A percentile compares a stretch with the other conserved stretches of the same genome.
Evolutionary conservation across 2,888 invertebrate genomes (phyloP).

Genomic region (Lasioglossum malachurum): DNA sequence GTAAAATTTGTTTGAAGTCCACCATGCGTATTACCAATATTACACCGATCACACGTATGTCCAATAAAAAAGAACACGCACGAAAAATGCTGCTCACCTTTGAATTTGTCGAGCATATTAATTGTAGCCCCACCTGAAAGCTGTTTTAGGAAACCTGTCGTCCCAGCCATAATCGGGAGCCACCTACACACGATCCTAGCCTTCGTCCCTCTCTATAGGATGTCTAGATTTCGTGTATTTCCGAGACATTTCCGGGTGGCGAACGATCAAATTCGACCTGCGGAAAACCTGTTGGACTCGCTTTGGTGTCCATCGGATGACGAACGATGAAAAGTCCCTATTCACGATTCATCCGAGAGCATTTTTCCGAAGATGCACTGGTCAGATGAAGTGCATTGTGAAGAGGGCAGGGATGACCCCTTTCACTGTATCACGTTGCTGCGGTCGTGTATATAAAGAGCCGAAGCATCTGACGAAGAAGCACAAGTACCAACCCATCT

Average conservation of each 20-base stretch:
- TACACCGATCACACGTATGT: background rate
- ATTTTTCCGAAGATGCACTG: constrained; percentile 79
- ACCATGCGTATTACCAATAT: background rate
- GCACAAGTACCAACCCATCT: constrained; percentile 84
- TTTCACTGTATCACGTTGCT: constrained; percentile 84
- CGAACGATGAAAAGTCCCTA: constrained; percentile 51
- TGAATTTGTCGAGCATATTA: background rate
- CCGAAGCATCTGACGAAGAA: constrained; percentile 82
- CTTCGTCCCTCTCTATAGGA: constrained; percentile 17
- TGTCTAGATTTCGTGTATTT: background rate
- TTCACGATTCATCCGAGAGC: constrained; percentile 63
- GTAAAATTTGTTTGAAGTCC: no score
- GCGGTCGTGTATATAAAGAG: constrained; percentile 84
- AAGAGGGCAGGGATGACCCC: constrained; percentile 85
- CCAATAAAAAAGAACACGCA: background rate
- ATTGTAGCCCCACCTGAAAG: constrained; percentile 3
- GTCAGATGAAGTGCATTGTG: constrained; percentile 83
- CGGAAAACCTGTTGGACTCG: background rate
- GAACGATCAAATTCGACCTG: background rate
- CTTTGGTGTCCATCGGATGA: constrained; percentile 1
- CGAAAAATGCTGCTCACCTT: constrained; percentile 4
- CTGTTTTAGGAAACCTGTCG: constrained; percentile 22
- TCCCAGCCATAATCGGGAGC: background rate
- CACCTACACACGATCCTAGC: constrained; percentile 12
- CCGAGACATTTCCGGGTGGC: background rate